Percentiles rank a stretch among this genome's conserved stretches.
Evolutionary conservation across 92 coral and sea anemone species (phyloP).

Genomic region (Zoanthus sociatus): DNA sequence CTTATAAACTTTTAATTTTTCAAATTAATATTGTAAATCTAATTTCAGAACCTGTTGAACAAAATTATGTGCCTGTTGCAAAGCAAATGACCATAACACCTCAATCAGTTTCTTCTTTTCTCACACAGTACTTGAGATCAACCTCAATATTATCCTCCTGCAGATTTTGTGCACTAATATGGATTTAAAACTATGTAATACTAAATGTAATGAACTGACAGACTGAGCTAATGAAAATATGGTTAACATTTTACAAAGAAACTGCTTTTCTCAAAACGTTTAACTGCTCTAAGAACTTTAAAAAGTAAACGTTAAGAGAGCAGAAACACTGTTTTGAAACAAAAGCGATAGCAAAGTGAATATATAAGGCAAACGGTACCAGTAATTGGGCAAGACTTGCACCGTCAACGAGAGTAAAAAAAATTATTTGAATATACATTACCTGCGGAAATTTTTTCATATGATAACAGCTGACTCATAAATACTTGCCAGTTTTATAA

Average conservation of each 20-base stretch:
- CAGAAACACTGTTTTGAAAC: background rate
- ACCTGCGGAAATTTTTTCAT: background rate
- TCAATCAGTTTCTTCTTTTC: too few relatives aligned
- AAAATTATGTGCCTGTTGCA: too few relatives aligned
- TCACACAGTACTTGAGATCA: too few relatives aligned
- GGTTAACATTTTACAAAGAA: background rate
- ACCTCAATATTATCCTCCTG: too few relatives aligned
- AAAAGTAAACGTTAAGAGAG: background rate
- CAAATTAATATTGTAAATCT: too few relatives aligned
- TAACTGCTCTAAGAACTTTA: background rate
- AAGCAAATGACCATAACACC: too few relatives aligned
- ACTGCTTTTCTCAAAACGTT: background rate
- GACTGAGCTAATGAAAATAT: too few relatives aligned
- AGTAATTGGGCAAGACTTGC: background rate
- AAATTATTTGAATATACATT: background rate
- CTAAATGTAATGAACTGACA: too few relatives aligned
- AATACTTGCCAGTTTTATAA: background rate
- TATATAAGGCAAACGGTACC: background rate
- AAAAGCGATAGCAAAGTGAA: background rate
- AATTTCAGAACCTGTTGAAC: too few relatives aligned
- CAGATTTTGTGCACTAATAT: too few relatives aligned
- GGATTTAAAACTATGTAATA: too few relatives aligned
- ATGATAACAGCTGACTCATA: background rate
- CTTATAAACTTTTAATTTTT: too few relatives aligned
- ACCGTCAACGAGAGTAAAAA: background rate